These are phyloP conservation scores for Acrossocheilus wenchowensis DNA, from an alignment of 2,797 vertebrate species.

Conservation along the genomic window DNA sequence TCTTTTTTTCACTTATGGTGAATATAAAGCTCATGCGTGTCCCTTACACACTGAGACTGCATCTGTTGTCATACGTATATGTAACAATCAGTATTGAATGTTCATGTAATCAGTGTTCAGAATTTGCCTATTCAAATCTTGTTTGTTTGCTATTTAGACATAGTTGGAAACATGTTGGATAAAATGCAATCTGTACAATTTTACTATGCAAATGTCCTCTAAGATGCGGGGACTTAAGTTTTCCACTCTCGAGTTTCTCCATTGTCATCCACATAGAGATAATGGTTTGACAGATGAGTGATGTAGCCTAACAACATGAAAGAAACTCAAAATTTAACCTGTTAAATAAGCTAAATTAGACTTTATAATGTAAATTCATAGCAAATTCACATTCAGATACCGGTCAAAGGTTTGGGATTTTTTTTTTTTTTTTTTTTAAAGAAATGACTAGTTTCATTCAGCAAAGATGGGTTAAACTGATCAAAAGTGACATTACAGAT, in stretches of 20 bases:
- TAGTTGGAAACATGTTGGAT: conserved; percentile 21
- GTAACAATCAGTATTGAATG: conserved; percentile 18
- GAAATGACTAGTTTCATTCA: background rate
- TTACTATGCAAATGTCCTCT: conserved; percentile 50
- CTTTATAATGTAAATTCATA: background rate
- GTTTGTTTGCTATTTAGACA: conserved; percentile 36
- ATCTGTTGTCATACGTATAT: background rate
- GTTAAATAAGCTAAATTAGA: background rate
- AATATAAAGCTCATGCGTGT: background rate
- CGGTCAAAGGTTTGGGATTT: too few species aligned
- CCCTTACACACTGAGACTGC: background rate
- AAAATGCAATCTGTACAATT: conserved; percentile 30
- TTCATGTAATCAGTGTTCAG: background rate
- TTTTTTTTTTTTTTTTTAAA: background rate
- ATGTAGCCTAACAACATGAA: background rate
- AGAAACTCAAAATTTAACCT: background rate
- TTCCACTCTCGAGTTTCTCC: background rate
- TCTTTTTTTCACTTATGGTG: background rate
- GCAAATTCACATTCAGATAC: background rate
- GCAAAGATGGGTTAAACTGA: background rate
- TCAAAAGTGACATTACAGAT: background rate
- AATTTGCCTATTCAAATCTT: conserved; percentile 55
- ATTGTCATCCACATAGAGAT: background rate
- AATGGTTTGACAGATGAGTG: background rate
- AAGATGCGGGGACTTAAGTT: background rate